These are phyloP conservation scores for Plebejus argus DNA, from an alignment of 2,888 invertebrate species.

Conservation along the genomic window DNA sequence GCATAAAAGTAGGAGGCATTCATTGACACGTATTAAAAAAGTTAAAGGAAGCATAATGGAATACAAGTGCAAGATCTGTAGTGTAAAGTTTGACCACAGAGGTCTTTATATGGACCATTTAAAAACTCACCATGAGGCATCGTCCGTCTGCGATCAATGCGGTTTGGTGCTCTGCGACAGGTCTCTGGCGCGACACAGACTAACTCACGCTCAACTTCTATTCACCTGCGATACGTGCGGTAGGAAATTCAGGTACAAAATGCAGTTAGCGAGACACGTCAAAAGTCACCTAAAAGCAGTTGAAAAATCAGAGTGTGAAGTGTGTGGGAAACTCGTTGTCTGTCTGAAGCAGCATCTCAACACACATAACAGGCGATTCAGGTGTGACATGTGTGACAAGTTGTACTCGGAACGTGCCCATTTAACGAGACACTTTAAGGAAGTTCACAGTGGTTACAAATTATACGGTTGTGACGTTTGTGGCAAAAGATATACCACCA, in stretches of 20 bases:
- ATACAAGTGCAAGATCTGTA: constrained; percentile 42
- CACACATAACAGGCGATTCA: not conserved
- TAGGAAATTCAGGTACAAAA: constrained; percentile 35
- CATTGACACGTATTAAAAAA: not conserved
- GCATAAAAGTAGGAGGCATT: constrained; percentile 18
- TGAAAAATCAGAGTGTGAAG: constrained; percentile 2
- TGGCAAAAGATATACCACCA: constrained; percentile 30
- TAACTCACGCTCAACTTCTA: constrained; percentile 39
- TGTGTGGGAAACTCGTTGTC: not conserved
- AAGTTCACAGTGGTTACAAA: constrained; percentile 28
- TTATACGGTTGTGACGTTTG: constrained; percentile 33
- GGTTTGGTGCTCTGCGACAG: constrained; percentile 43
- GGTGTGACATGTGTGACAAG: constrained; percentile 35
- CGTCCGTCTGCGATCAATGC: constrained; percentile 42
- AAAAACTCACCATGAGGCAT: constrained; percentile 33
- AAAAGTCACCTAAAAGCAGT: not conserved
- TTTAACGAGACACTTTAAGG: constrained; percentile 44
- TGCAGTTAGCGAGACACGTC: constrained; percentile 35
- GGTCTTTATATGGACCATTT: constrained; percentile 36
- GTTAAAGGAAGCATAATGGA: constrained; percentile 20
- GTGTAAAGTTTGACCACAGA: constrained; percentile 28
- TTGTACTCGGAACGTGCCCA: constrained; percentile 40
- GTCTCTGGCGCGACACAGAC: constrained; percentile 43
- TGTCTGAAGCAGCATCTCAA: not conserved
- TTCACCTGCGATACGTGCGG: constrained; percentile 41